These are phyloP conservation scores for Drosophila littoralis DNA, from an alignment of 1,140 invertebrate genomes.

Conservation along the genomic window DNA sequence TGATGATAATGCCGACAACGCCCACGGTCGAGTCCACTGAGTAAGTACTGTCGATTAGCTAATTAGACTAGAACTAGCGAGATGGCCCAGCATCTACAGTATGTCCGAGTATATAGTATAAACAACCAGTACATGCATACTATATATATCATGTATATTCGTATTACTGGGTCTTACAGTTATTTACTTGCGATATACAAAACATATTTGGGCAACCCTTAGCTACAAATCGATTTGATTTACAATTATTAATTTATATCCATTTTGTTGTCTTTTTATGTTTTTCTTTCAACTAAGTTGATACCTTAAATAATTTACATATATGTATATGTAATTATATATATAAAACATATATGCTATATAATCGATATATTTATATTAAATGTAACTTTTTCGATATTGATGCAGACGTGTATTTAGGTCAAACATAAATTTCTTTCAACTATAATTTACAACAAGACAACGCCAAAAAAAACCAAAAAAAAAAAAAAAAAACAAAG, in stretches of 20 bases:
- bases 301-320: conserved; percentile 20
- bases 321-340: conserved; percentile 51
- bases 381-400: conserved; percentile 77
- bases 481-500: conserved; percentile 28
- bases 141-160: conserved; percentile 11
- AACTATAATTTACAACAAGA: conserved; percentile 50
- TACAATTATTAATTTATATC: conserved; percentile 25
- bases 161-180: conserved; percentile 6
- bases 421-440: conserved; percentile 65
- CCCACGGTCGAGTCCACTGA: conserved; percentile 97
- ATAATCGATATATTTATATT: conserved; percentile 62
- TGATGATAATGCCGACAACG: conserved; percentile 98
- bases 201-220: conserved; percentile 34
- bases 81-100: conserved; percentile 18
- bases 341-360: conserved; percentile 65
- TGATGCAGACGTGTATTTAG: conserved; percentile 77
- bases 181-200: conserved; percentile 24
- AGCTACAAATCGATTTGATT: conserved; percentile 32
- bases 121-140: conserved; percentile 4
- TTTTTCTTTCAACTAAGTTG: conserved; percentile 24
- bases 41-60: conserved; percentile 88
- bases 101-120: neutral
- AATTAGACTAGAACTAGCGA: conserved; percentile 22
- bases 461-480: conserved; percentile 32
- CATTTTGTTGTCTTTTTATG: conserved; percentile 23